phyloP scores from a whole-genome alignment of 2,113 vertebrate genomes.

The Hypocryptadius cinnamomeus region DNA sequence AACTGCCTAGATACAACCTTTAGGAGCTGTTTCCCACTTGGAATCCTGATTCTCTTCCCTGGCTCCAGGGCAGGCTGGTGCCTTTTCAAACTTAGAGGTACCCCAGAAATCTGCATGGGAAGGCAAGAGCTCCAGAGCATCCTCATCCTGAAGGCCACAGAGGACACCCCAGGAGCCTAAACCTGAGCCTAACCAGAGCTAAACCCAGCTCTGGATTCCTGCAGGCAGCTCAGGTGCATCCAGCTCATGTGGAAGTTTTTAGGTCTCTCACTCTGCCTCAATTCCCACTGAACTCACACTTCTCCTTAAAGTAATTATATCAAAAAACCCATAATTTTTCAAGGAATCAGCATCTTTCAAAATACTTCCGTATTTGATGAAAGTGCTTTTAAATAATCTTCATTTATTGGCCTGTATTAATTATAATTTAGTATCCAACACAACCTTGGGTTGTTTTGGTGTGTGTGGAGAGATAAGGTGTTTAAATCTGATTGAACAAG shows the following conservation, averaged over 20 bases:
- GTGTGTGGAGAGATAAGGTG: background rate
- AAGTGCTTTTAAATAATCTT: background rate
- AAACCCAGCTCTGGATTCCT: background rate
- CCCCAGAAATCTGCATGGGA: background rate
- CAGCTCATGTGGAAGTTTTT: fast-evolving
- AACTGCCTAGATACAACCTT: background rate
- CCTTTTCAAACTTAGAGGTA: background rate
- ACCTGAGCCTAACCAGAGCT: background rate
- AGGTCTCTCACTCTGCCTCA: background rate
- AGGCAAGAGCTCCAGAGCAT: background rate
- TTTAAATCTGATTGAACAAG: background rate
- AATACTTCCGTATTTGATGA: background rate
- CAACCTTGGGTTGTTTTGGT: background rate
- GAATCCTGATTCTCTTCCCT: background rate
- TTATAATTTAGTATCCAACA: background rate
- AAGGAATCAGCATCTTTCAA: background rate
- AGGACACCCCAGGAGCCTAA: background rate
- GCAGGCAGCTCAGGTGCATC: background rate
- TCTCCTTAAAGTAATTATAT: background rate
- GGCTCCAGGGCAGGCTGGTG: background rate
- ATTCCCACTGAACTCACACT: background rate
- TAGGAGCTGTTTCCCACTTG: background rate
- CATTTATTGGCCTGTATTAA: background rate
- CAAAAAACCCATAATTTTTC: background rate
- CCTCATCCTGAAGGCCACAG: background rate